phyloP scores from a whole-genome alignment of 92 coral and sea anemone species.

The Bergia sp. region DNA sequence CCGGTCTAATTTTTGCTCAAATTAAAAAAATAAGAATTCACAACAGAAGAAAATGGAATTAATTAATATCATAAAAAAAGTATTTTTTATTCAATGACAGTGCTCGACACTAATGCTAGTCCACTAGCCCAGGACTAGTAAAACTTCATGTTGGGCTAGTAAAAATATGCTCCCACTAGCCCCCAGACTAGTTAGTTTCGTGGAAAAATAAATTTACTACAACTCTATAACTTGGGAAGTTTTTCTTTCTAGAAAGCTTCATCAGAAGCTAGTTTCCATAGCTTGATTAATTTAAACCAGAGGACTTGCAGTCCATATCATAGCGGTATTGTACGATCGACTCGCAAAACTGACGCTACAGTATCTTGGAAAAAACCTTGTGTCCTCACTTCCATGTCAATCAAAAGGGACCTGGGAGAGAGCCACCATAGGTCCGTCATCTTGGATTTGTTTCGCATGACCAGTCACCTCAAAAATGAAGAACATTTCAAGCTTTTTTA shows the following conservation, averaged over 20 bases:
- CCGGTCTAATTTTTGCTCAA: too few relatives aligned
- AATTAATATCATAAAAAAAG: too few relatives aligned
- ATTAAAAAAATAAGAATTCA: too few relatives aligned
- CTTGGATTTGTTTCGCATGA: neutral
- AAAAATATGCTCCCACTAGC: constrained; percentile 45
- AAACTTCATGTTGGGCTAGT: constrained; percentile 48
- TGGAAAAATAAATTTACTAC: constrained; percentile 5
- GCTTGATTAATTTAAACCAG: constrained; percentile 20
- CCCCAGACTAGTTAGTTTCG: constrained; percentile 39
- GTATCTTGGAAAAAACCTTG: constrained; percentile 35
- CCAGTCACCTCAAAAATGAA: neutral
- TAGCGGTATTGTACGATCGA: constrained; percentile 5
- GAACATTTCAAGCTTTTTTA: constrained; percentile 1
- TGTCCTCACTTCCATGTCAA: neutral
- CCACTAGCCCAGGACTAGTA: neutral
- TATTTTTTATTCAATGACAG: too few relatives aligned
- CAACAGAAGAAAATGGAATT: neutral
- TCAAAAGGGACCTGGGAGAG: constrained; percentile 11
- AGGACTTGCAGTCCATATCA: constrained; percentile 42
- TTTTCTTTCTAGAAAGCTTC: constrained; percentile 7
- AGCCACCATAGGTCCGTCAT: constrained; percentile 7
- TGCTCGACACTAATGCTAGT: too few relatives aligned
- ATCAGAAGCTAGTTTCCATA: neutral
- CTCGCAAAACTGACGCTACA: constrained; percentile 27
- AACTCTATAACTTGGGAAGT: neutral